Conservation (phyloP, 2,888 invertebrate genomes). For the Platycheirus rosarum region DNA sequence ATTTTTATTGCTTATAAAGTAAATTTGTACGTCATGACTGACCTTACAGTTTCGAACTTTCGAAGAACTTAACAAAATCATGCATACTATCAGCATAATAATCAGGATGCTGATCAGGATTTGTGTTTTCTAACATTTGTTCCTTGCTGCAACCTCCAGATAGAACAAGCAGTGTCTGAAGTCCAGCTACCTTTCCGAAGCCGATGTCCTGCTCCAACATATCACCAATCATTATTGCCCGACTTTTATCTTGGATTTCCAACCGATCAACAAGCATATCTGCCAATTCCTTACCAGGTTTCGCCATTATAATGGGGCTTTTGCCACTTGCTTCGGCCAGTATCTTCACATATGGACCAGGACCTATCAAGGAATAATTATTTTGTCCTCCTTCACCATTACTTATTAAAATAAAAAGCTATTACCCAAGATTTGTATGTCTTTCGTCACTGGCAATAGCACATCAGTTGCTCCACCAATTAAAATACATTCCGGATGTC, state of each 20-base stretch:
- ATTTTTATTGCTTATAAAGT: no score
- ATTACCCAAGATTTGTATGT: conserved; percentile 80
- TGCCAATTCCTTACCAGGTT: conserved; percentile 82
- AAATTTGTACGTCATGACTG: no score
- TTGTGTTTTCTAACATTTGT: conserved; percentile 75
- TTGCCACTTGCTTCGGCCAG: conserved; percentile 80
- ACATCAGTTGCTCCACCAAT: conserved; percentile 82
- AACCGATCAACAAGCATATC: conserved; percentile 77
- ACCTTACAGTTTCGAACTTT: conserved; percentile 43
- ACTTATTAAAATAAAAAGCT: neutral
- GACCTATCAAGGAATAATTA: conserved; percentile 76
- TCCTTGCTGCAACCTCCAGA: conserved; percentile 81
- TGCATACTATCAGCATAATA: conserved; percentile 80
- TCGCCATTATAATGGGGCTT: conserved; percentile 81
- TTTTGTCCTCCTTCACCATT: no score
- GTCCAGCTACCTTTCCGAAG: conserved; percentile 88
- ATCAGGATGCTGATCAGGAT: conserved; percentile 77
- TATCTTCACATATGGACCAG: conserved; percentile 81
- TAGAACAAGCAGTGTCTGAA: conserved; percentile 90
- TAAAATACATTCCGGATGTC: conserved; percentile 82
- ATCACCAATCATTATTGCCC: conserved; percentile 93
- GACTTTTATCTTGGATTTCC: conserved; percentile 84
- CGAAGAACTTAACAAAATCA: conserved; percentile 78
- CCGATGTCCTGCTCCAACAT: conserved; percentile 91
- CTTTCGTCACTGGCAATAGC: conserved; percentile 78